Base-by-base conservation (phyloP, 2,888 invertebrate species). In the Athripsodes cinereus region DNA sequence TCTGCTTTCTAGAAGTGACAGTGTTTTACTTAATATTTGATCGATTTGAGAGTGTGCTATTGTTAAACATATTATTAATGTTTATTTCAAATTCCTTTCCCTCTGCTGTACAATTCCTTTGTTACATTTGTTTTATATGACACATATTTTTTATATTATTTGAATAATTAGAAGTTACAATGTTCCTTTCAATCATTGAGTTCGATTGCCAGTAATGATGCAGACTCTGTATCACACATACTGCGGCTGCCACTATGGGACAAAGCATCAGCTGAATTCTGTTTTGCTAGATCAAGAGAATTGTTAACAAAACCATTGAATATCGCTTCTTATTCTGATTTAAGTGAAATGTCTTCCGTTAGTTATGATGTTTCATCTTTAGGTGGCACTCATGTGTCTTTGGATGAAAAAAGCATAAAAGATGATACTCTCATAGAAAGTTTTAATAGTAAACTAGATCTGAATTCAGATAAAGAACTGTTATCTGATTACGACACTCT, bases 221-320 rank as follows among this genome's bases (percentile, higher is more conserved):
- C 53, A 65, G 74, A 74, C 57, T 69, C 68, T 52, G 19, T 55
- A 10, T 72, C 76, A 53, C 71, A 70, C 50, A 69, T 68, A 58
- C 71, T 81, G 56, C 77, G 83, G 62, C 74, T 87, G 50, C 86
- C 86, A 1, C 71, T 86, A 16, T 87, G 86, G 81, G 87, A 87
- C 70, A 84, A 85, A 69, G 85, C 85, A n/a, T 84, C 84, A 11
- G 85, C 86, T 0, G 87, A 87, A 70, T 86, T 86, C 68, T 86
- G 84, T 68, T 87, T 87, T 67, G 85, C 86, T 35, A 85, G 85
- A 67, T 87, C 87, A 0, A 81, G 86, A 3, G 86, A 87, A 69
- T 72, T 87, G 13, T 71, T 87, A 1, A 82, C 83, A 35, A 81
- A 84, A 52, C 85, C 85, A 1, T 74, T 76, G 18, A 59, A 59